A percentile compares a stretch with the other conserved stretches of the same genome.
Conservation (phyloP, 1,140 invertebrate species). For the Leptinotarsa undecemlineata region DNA sequence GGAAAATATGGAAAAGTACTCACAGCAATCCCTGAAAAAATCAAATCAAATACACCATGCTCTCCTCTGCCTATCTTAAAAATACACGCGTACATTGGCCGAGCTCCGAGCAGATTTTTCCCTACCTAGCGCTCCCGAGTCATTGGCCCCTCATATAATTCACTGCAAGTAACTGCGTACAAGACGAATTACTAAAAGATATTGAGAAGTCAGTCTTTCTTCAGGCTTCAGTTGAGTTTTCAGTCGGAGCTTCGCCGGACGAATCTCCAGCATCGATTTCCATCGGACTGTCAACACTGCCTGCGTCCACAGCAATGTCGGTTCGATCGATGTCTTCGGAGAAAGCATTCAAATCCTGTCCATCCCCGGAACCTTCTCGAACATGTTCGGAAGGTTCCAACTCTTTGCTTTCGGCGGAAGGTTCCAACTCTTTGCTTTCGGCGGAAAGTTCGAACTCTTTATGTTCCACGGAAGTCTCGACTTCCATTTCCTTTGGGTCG, state of each 20-base stretch:
- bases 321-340: neutral
- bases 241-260: neutral
- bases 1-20: too few species aligned
- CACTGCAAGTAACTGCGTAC: neutral
- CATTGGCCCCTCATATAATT: neutral
- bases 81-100: neutral
- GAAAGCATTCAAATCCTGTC: too few species aligned
- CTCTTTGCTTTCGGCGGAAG: too few species aligned
- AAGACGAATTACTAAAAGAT: neutral
- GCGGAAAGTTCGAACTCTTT: too few species aligned
- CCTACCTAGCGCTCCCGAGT: neutral
- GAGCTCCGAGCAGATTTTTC: neutral
- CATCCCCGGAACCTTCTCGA: too few species aligned
- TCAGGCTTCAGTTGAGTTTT: neutral
- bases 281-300: neutral
- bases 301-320: neutral
- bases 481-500: neutral
- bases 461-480: too few species aligned
- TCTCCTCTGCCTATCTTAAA: too few species aligned
- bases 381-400: too few species aligned
- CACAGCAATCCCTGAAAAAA: too few species aligned
- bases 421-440: too few species aligned
- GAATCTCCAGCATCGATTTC: neutral
- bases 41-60: too few species aligned
- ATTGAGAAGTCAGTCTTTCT: slow-evolving; percentile 1